Conservation (phyloP, 2,888 invertebrate species). For the Pediacus dermestoides region DNA sequence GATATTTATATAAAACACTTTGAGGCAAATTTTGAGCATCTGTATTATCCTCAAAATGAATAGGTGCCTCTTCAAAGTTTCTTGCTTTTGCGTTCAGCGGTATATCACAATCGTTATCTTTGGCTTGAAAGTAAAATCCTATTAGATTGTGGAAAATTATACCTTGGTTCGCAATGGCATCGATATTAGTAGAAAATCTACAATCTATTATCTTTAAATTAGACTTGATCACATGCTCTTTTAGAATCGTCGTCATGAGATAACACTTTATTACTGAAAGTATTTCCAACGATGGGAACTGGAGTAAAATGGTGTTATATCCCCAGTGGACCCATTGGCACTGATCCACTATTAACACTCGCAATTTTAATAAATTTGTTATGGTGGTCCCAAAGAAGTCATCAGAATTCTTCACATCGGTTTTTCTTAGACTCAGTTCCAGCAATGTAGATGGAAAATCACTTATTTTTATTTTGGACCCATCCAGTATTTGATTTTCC, state of each 20-base stretch:
- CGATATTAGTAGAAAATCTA: conserved; percentile 11
- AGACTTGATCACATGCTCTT: too few relatives aligned
- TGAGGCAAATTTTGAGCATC: conserved; percentile 24
- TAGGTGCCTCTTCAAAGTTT: too few relatives aligned
- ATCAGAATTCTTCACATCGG: conserved; percentile 32
- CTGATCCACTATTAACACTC: conserved; percentile 61
- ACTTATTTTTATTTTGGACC: conserved; percentile 58
- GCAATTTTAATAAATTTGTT: conserved; percentile 29
- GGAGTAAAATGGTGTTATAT: conserved; percentile 69
- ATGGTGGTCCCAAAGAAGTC: conserved; percentile 39
- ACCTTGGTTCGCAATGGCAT: too few relatives aligned
- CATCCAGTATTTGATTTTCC: conserved; percentile 41
- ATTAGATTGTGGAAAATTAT: too few relatives aligned
- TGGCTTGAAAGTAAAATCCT: too few relatives aligned
- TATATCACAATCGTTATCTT: too few relatives aligned
- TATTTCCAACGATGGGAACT: conserved; percentile 59
- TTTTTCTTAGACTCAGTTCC: conserved; percentile 58
- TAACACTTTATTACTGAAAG: conserved; percentile 64
- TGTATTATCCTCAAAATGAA: too few relatives aligned
- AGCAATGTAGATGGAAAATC: conserved; percentile 63
- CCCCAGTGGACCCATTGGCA: conserved; percentile 74
- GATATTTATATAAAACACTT: conserved; percentile 39
- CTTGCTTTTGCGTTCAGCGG: too few relatives aligned
- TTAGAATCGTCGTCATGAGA: conserved; percentile 60
- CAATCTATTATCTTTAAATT: conserved; percentile 24